Percentiles rank a stretch among this genome's conserved stretches.
Conservation (phyloP, 2,113 vertebrate species). For the Danio rerio region DNA sequence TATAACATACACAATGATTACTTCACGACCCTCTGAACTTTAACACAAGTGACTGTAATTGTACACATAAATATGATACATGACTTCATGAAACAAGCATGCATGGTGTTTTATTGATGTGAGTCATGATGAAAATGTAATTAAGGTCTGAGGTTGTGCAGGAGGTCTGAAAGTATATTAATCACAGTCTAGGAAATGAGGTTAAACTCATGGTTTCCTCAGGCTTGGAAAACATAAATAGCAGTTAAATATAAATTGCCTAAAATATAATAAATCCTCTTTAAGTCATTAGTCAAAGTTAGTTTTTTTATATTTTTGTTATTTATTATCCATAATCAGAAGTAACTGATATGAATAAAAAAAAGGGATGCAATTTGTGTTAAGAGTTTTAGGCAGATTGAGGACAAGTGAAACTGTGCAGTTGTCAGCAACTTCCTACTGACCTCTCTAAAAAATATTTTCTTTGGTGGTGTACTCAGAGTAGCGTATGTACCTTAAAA, state of each 20-base stretch:
- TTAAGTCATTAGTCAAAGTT: background rate
- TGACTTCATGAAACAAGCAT: background rate
- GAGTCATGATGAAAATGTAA: background rate
- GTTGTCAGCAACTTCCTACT: background rate
- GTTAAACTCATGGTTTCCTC: background rate
- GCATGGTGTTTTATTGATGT: background rate
- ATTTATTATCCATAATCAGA: background rate
- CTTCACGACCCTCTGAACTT: background rate
- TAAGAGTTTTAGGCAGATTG: background rate
- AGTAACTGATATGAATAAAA: background rate
- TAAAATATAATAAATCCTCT: too few species aligned
- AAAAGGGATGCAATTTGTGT: background rate
- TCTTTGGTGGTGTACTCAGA: background rate
- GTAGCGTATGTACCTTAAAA: background rate
- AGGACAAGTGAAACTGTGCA: background rate
- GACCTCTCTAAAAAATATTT: background rate
- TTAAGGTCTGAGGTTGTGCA: background rate
- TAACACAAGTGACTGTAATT: background rate
- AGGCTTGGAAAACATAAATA: background rate
- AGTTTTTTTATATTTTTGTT: background rate
- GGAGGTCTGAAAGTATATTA: background rate
- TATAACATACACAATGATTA: background rate
- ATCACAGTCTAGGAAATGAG: slow-evolving; percentile 1
- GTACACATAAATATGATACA: background rate
- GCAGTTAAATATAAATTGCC: too few species aligned